Percentiles rank a stretch among this genome's conserved stretches.
These are phyloP conservation scores for Leuctra nigra DNA, from an alignment of 2,888 invertebrate species.

Conservation along the genomic window DNA sequence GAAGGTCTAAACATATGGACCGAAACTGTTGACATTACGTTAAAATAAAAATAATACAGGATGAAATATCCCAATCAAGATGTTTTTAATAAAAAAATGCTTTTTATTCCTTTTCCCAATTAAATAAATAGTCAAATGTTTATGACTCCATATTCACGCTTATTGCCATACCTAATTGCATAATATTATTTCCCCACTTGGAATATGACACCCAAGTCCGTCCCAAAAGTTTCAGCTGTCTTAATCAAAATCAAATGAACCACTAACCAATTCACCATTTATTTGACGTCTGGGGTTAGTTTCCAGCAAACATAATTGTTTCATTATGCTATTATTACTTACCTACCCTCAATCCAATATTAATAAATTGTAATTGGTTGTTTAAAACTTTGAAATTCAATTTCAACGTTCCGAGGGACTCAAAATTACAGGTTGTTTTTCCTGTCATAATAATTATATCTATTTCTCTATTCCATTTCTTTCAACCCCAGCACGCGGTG, in stretches of 20 bases:
- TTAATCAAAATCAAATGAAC: not conserved
- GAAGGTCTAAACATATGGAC: too few species aligned
- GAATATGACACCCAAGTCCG: too few species aligned
- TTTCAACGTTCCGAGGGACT: not conserved
- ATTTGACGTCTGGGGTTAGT: constrained; percentile 2
- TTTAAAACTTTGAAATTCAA: constrained; percentile 12
- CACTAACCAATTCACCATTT: constrained; percentile 2
- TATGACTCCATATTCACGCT: too few species aligned
- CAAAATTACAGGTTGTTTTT: constrained; percentile 13
- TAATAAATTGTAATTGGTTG: constrained; percentile 11
- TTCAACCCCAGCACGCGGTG: not conserved
- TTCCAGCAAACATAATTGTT: constrained; percentile 1
- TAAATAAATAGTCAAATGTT: too few species aligned
- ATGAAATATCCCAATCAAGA: too few species aligned
- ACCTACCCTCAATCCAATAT: not conserved
- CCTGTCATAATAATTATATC: constrained; percentile 2
- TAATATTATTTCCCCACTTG: too few species aligned
- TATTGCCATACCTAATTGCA: too few species aligned
- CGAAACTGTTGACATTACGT: too few species aligned
- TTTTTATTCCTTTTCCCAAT: too few species aligned
- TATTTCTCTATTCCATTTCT: too few species aligned
- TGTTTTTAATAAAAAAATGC: too few species aligned
- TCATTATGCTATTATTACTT: constrained; percentile 10
- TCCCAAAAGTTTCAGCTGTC: constrained; percentile 12
- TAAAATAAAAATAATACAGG: too few species aligned